Evolutionary conservation across 2,888 invertebrate species (phyloP).

Genomic region (Phragmatobia fuliginosa): DNA sequence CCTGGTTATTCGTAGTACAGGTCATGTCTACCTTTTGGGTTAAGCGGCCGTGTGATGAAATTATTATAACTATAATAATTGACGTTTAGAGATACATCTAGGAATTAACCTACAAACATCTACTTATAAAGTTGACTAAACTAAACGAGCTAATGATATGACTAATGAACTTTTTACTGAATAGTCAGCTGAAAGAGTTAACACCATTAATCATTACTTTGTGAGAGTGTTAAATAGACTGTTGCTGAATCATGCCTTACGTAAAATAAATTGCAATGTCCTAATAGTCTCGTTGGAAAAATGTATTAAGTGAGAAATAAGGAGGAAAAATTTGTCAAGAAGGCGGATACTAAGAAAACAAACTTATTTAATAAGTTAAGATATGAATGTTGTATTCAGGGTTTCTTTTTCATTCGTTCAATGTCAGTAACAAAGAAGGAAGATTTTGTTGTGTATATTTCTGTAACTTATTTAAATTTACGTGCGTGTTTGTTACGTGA

Average conservation of each 20-base stretch:
- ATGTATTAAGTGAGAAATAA: conserved; percentile 36
- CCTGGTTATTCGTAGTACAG: too few relatives aligned
- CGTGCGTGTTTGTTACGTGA: neutral
- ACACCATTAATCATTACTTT: conserved; percentile 42
- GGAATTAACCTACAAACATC: neutral
- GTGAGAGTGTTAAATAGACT: conserved; percentile 34
- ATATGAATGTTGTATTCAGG: conserved; percentile 34
- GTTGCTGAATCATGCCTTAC: conserved; percentile 38
- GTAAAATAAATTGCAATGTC: conserved; percentile 39
- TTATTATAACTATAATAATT: too few relatives aligned
- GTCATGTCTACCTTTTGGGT: too few relatives aligned
- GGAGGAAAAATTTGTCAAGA: conserved; percentile 35
- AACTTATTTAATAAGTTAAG: conserved; percentile 44
- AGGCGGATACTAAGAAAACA: conserved; percentile 32
- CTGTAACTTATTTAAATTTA: neutral
- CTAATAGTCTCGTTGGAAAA: conserved; percentile 43
- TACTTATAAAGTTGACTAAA: conserved; percentile 20
- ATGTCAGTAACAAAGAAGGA: conserved; percentile 10
- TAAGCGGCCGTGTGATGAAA: too few relatives aligned
- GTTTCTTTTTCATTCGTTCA: conserved; percentile 31
- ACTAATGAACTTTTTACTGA: conserved; percentile 42
- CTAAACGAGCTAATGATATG: conserved; percentile 22
- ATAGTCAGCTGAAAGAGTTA: conserved; percentile 35
- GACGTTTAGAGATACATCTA: neutral
- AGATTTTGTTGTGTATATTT: neutral